phyloP scores from a whole-genome alignment of 2,888 invertebrate genomes.

The Aethes cnicana region DNA sequence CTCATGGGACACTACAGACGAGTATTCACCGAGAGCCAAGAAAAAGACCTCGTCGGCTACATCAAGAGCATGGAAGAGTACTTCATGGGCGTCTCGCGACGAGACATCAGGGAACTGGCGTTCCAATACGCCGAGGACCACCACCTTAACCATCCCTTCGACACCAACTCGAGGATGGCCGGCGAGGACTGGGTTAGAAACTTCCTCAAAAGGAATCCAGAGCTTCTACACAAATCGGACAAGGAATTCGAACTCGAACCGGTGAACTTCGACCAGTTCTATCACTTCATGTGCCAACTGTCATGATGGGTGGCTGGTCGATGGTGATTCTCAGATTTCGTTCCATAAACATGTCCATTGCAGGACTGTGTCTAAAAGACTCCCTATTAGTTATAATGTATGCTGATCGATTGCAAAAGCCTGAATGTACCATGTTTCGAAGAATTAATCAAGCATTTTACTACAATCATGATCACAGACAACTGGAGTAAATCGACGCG shows the following conservation, averaged over 20 bases:
- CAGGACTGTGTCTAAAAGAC: background rate
- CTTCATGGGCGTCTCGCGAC: constrained; percentile 75
- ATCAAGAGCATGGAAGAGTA: constrained; percentile 78
- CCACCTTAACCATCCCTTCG: constrained; percentile 71
- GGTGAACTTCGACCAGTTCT: constrained; percentile 78
- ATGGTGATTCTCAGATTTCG: constrained; percentile 37
- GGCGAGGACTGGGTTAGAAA: constrained; percentile 79
- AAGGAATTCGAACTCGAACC: constrained; percentile 68
- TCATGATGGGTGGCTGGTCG: constrained; percentile 63
- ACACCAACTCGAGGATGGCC: constrained; percentile 74
- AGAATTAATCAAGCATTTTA: background rate
- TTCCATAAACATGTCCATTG: constrained; percentile 2
- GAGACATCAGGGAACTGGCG: constrained; percentile 74
- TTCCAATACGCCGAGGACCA: constrained; percentile 78
- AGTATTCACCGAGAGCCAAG: constrained; percentile 76
- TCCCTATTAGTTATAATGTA: background rate
- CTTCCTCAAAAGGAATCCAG: constrained; percentile 75
- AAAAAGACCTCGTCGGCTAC: constrained; percentile 74
- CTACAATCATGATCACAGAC: background rate
- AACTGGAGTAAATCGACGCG: background rate
- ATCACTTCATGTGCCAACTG: constrained; percentile 76
- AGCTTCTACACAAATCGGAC: constrained; percentile 64
- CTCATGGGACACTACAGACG: constrained; percentile 76
- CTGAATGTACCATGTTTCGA: constrained; percentile 16
- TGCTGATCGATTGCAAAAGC: constrained; percentile 11